Evolutionary conservation across 1,140 invertebrate species (phyloP).

Genomic region (Eupeodes corollae): DNA sequence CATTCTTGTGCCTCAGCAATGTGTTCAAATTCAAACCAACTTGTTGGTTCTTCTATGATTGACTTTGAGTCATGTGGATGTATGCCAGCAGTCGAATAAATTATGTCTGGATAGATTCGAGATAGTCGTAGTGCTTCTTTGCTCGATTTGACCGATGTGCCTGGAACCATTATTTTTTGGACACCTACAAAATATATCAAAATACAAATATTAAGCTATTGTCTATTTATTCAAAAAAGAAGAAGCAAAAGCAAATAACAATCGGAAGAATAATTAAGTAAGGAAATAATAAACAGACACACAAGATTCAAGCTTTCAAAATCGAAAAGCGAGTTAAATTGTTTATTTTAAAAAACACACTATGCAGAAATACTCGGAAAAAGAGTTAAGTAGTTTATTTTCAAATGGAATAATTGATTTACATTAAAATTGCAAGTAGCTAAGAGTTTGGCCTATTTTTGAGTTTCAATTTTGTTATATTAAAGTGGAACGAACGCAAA

Average conservation of each 20-base stretch:
- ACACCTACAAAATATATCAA: slow-evolving; percentile 52
- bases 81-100: slow-evolving; percentile 90
- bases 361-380: too few species aligned
- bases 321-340: too few species aligned
- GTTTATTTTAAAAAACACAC: too few species aligned
- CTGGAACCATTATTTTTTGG: slow-evolving; percentile 89
- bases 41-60: slow-evolving; percentile 66
- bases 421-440: too few species aligned
- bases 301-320: neutral
- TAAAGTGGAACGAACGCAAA: too few species aligned
- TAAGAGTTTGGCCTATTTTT: too few species aligned
- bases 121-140: slow-evolving; percentile 83
- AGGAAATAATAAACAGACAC: slow-evolving; percentile 1
- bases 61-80: slow-evolving; percentile 94
- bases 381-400: too few species aligned
- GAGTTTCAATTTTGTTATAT: too few species aligned
- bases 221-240: neutral
- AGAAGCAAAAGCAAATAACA: neutral
- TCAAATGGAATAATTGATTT: too few species aligned
- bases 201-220: neutral
- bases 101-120: slow-evolving; percentile 73
- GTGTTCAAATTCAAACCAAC: slow-evolving; percentile 55
- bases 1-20: slow-evolving; percentile 74
- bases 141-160: slow-evolving; percentile 75
- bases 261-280: neutral